Percentiles rank a stretch among this genome's conserved stretches.
phyloP scores from a whole-genome alignment of 2,113 vertebrate species.

The Entosphenus tridentatus region DNA sequence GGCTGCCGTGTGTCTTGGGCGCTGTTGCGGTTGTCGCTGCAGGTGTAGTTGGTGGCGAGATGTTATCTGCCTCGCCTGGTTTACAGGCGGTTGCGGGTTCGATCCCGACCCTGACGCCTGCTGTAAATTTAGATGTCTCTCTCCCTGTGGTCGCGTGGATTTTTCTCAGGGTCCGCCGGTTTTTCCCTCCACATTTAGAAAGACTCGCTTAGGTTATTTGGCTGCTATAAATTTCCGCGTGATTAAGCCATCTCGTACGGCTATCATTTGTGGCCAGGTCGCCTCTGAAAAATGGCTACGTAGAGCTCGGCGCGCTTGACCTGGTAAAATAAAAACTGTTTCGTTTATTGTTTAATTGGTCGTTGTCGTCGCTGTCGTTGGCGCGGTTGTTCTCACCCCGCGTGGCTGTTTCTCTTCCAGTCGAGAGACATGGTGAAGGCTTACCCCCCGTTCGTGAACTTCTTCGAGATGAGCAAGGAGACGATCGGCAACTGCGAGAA shows the following conservation, averaged over 20 bases:
- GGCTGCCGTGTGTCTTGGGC: too few relatives aligned
- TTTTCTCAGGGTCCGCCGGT: too few relatives aligned
- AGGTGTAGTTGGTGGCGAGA: too few relatives aligned
- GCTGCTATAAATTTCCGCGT: background rate
- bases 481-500: constrained; percentile 78
- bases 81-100: too few relatives aligned
- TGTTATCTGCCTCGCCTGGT: too few relatives aligned
- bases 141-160: too few relatives aligned
- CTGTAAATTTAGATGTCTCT: too few relatives aligned
- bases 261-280: background rate
- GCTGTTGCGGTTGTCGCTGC: too few relatives aligned
- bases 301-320: background rate
- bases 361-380: too few relatives aligned
- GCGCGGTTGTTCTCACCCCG: too few relatives aligned
- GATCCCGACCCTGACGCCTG: too few relatives aligned
- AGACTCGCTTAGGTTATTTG: background rate
- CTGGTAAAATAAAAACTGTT: constrained; percentile 4
- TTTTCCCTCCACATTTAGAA: too few relatives aligned
- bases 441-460: constrained; percentile 91
- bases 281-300: background rate
- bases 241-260: background rate
- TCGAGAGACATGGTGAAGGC: constrained; percentile 77
- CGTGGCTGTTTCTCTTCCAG: constrained; percentile 21
- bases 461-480: constrained; percentile 98
- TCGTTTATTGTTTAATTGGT: background rate